Conservation (phyloP, 2,113 vertebrate species). For the Entelurus aequoreus region DNA sequence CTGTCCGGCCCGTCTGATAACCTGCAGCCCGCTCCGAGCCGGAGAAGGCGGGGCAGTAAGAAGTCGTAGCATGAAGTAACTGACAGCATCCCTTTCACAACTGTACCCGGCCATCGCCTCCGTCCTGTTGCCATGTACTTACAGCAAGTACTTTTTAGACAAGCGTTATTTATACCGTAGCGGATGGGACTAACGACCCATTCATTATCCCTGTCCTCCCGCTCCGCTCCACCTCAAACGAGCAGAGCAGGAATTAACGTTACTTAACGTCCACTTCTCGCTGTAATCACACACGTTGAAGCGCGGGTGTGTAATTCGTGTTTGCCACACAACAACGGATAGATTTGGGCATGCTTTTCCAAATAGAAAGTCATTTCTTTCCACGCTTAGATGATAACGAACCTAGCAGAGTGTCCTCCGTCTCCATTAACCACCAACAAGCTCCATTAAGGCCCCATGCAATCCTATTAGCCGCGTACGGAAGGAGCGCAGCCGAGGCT, state of each 20-base stretch:
- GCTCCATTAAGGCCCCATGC: conserved; percentile 48
- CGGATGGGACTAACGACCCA: conserved; percentile 5
- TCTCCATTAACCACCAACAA: conserved; percentile 48
- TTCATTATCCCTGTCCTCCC: not conserved
- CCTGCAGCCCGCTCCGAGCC: conserved; percentile 18
- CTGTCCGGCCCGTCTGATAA: conserved; percentile 39
- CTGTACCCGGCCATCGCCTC: not conserved
- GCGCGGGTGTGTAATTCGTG: conserved; percentile 26
- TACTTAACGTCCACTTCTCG: conserved; percentile 9
- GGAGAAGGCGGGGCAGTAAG: conserved; percentile 48
- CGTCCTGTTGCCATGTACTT: conserved; percentile 2
- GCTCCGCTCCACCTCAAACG: not conserved
- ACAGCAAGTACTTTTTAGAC: not conserved
- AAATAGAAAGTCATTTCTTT: conserved; percentile 18
- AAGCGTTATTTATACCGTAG: conserved; percentile 5
- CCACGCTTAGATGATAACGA: conserved; percentile 18
- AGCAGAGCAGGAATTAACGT: conserved; percentile 12
- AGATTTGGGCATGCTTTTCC: not conserved
- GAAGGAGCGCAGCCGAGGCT: conserved; percentile 15
- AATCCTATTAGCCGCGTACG: conserved; percentile 25
- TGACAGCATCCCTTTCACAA: too few relatives aligned
- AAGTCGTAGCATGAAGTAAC: conserved; percentile 32
- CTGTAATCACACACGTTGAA: conserved; percentile 10
- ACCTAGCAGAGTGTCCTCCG: conserved; percentile 6
- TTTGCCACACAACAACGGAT: conserved; percentile 4